Conservation (phyloP, 2,797 vertebrate genomes). For the Okamejei kenojei region DNA sequence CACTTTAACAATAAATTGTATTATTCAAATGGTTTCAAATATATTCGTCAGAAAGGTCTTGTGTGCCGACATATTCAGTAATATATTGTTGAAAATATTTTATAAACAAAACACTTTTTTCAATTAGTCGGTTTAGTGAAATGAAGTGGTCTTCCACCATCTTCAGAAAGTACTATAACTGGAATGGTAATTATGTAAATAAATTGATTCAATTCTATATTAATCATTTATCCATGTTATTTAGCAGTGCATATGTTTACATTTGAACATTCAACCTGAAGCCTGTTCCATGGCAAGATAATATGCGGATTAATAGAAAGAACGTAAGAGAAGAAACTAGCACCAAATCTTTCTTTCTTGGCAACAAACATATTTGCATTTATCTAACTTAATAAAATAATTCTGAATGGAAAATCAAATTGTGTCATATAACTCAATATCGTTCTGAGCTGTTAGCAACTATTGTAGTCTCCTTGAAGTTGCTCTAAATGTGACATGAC, state of each 20-base stretch:
- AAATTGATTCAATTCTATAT: not conserved
- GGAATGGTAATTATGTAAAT: not conserved
- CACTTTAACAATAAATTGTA: not conserved
- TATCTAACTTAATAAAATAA: not conserved
- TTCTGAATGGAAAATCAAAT: not conserved
- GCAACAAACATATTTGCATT: not conserved
- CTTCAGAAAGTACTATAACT: not conserved
- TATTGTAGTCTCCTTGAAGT: not conserved
- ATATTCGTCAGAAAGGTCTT: not conserved
- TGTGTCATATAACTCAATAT: not conserved
- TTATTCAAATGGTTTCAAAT: not conserved
- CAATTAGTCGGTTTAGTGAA: not conserved
- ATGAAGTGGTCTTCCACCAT: not conserved
- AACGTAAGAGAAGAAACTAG: not conserved
- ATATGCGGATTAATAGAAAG: not conserved
- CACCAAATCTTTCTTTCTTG: not conserved
- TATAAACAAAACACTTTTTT: not conserved
- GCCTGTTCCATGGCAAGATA: not conserved
- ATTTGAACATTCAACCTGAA: conserved; percentile 1
- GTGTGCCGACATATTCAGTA: not conserved
- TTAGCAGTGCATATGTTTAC: not conserved
- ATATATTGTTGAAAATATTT: not conserved
- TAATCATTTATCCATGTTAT: not conserved
- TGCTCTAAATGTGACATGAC: not conserved
- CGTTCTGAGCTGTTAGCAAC: not conserved